A percentile compares a stretch with the other conserved stretches of the same genome.
Evolutionary conservation across 2,113 vertebrate genomes (phyloP).

Genomic region (Pluvialis apricaria): DNA sequence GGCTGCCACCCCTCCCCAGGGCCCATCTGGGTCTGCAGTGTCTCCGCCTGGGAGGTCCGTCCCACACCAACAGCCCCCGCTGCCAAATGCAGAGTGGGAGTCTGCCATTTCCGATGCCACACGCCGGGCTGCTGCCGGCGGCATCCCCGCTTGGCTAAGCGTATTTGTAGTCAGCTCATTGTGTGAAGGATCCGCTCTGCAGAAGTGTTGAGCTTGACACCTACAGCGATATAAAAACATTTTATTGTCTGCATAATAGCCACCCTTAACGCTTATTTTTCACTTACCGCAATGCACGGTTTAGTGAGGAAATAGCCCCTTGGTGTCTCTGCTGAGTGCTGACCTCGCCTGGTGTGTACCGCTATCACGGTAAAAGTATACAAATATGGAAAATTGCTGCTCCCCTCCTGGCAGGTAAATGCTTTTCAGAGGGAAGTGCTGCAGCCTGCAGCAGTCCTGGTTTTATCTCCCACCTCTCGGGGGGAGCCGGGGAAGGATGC

Average conservation of each 20-base stretch:
- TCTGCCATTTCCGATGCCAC: not conserved
- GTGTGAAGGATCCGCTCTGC: not conserved
- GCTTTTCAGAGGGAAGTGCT: not conserved
- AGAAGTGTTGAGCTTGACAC: not conserved
- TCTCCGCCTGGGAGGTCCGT: not conserved
- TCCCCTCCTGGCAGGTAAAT: not conserved
- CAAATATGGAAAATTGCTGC: not conserved
- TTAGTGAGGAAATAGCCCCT: not conserved
- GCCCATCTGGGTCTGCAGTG: not conserved
- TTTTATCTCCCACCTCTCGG: not conserved
- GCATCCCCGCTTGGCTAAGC: not conserved
- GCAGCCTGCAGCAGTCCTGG: not conserved
- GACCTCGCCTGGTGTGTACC: not conserved
- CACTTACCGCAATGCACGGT: not conserved
- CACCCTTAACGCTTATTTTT: not conserved
- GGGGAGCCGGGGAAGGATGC: not conserved
- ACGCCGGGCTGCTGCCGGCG: not conserved
- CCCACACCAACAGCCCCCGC: not conserved
- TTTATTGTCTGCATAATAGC: conserved; percentile 26
- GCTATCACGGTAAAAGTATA: not conserved
- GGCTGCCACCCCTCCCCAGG: not conserved
- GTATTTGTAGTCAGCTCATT: not conserved
- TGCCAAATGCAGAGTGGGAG: rapidly evolving
- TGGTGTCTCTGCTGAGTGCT: not conserved
- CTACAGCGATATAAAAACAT: not conserved